A percentile compares a stretch with the other conserved stretches of the same genome.
Conservation (phyloP, 2,888 invertebrate species). For the Shargacucullia verbasci region DNA sequence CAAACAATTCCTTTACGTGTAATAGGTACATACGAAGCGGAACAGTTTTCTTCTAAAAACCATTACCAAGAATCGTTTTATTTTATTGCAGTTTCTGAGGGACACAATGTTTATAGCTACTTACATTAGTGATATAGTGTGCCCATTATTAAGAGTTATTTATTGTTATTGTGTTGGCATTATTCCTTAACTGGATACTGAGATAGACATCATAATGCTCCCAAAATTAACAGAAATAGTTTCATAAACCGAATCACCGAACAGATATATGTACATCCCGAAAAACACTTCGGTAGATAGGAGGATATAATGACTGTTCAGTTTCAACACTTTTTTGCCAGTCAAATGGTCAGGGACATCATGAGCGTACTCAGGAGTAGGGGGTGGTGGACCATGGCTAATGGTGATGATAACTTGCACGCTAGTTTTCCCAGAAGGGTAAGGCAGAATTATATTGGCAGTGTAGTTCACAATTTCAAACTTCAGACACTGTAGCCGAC, state of each 20-base stretch:
- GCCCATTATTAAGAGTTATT: constrained; percentile 27
- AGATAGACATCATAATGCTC: neutral
- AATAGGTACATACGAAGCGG: neutral
- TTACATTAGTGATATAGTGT: constrained; percentile 35
- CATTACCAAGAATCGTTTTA: constrained; percentile 5
- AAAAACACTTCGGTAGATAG: neutral
- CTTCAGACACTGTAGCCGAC: no score
- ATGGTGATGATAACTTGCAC: no score
- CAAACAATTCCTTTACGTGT: neutral
- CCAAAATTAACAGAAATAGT: neutral
- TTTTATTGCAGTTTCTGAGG: constrained; percentile 19
- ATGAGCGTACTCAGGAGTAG: no score
- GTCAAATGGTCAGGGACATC: no score
- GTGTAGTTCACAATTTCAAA: no score
- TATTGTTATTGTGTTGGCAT: constrained; percentile 33
- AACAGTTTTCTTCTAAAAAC: constrained; percentile 1
- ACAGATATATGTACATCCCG: neutral
- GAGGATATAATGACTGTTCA: no score
- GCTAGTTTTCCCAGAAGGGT: no score
- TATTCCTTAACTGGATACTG: constrained; percentile 5
- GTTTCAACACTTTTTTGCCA: no score
- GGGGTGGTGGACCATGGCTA: no score
- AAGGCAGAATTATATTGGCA: no score
- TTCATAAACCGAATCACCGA: neutral
- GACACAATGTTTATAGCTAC: constrained; percentile 25